Evolutionary conservation across 2,888 invertebrate species (phyloP), one percentile per base, ranked within the genome.

Genomic region (Drosophila vallismaia): DNA sequence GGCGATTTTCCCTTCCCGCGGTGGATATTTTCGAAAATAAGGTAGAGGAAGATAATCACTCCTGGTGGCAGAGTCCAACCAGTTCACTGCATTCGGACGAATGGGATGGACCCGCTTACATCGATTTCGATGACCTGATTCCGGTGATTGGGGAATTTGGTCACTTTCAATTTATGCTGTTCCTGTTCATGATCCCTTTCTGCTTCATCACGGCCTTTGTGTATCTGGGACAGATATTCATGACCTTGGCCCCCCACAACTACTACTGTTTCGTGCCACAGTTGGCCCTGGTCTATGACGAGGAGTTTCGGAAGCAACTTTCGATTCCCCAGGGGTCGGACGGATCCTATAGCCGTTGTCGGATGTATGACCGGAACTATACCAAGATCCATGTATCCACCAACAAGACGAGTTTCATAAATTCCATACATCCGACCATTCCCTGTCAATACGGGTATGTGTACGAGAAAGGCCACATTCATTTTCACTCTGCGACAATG

Each of bases 121-220:
- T 95, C 50, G 96, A 97, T 91, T 97, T 97, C 77, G 97, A 97
- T 83, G 96, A 96, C 81, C 92, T 97, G 54, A 89, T 97, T 85
- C 96, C 96, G n/a, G 93, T 95, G 77, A 93, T 97, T 8, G 97
- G 97, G 10, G 96, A 96, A 87, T 97, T 97, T 89, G 97, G 97
- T 38, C 89, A 93, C 29, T 97, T 96, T 89, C 97, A 97, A 92
- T 95, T 95, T 90, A 93, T 95, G 10, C 92, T 97, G 70, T 97
- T 97, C 86, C 75, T 96, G 2, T 88, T 96, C 71, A 96, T 97
- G 95, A 95, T 97, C 63, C 97, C 97, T 0, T 97, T 97, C 89
- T 95, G 95, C 8, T 96, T 95, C 91, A 96, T 96, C 88, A 96
- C 97, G 12, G 95, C 96, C 1, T 96, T 96, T 92, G 96, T 97